Base-by-base conservation (phyloP, 2,888 invertebrate species). In the Lepidochitona cinerea region DNA sequence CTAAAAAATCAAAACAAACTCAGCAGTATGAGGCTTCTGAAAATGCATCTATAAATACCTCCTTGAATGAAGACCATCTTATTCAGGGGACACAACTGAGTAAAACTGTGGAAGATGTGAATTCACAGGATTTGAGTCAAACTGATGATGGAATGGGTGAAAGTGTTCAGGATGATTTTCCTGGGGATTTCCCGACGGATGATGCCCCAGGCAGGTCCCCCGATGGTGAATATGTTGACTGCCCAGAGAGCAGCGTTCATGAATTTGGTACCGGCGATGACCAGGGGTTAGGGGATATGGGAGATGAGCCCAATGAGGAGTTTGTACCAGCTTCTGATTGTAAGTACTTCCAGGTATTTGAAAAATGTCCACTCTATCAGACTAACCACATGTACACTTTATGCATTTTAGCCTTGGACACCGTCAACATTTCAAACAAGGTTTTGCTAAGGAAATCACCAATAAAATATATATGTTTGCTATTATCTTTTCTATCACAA, bases 281-380 rank as follows among this genome's bases (percentile, higher is more conserved):
- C 59, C 59, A 59, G 23, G 59, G 59, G 14, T 59, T 59, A 32
- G 59, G 59, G 14, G 59, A 59, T 9, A 59, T 59, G 59, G 59
- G 59, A 29, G 82, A 80, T 71, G 80, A 80, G 68, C 83, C 79
- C 54, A 85, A 85, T 78, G 85, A 85, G 75, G 85, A 80, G 68
- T 83, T 82, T 80, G 83, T 82, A 9, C 83, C 83, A 36, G 82
- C 83, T 35, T 79, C 81, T 68, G 84, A 84, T 75, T 83, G 85
- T 85, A 75, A 64, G 54, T 70, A 64, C 12, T 29, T n/a, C 23
- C 49, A n/a, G 49, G 4, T 5, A n/a, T 49, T 49, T 2, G 3
- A 49, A 49, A n/a, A n/a, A n/a, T n/a, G n/a, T n/a, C n/a, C n/a
- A n/a, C n/a, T n/a, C n/a, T n/a, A n/a, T n/a, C n/a, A n/a, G n/a